A percentile compares a stretch with the other conserved stretches of the same genome.
These are phyloP conservation scores for Dreissena rostriformis DNA, from an alignment of 1,140 invertebrate genomes.

Conservation along the genomic window DNA sequence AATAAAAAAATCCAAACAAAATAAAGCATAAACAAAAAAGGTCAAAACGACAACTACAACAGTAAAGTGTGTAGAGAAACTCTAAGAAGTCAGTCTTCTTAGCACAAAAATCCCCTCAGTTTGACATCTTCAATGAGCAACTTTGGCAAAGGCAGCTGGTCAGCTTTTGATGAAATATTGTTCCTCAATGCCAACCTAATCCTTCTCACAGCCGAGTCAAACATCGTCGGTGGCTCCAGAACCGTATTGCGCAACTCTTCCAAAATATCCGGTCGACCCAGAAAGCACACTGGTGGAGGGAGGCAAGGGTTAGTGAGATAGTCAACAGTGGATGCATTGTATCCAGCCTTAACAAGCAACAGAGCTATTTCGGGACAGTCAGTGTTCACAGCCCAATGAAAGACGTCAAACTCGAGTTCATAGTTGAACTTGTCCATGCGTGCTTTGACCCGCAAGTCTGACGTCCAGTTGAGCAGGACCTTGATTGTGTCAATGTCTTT, in stretches of 20 bases:
- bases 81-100: background rate
- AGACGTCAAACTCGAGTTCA: constrained; percentile 29
- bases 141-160: constrained; percentile 27
- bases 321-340: constrained; percentile 21
- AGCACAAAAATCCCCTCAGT: constrained; percentile 19
- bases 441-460: constrained; percentile 25
- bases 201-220: constrained; percentile 7
- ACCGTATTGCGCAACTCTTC: constrained; percentile 14
- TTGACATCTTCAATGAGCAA: constrained; percentile 40
- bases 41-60: too few species aligned
- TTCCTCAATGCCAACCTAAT: constrained; percentile 3
- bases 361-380: constrained; percentile 38
- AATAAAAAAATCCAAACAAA: too few species aligned
- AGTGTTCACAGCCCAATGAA: constrained; percentile 22
- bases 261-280: constrained; percentile 43
- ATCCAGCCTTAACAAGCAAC: constrained; percentile 29
- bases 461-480: constrained; percentile 33
- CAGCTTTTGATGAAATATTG: constrained; percentile 16
- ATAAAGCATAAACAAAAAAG: too few species aligned
- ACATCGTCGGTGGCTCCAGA: constrained; percentile 6
- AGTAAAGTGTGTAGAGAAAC: too few species aligned
- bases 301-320: constrained; percentile 19
- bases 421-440: constrained; percentile 38
- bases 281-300: constrained; percentile 4
- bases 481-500: constrained; percentile 40